These are phyloP conservation scores for Metopia argyrocephala DNA, from an alignment of 2,888 invertebrate species.

Conservation along the genomic window DNA sequence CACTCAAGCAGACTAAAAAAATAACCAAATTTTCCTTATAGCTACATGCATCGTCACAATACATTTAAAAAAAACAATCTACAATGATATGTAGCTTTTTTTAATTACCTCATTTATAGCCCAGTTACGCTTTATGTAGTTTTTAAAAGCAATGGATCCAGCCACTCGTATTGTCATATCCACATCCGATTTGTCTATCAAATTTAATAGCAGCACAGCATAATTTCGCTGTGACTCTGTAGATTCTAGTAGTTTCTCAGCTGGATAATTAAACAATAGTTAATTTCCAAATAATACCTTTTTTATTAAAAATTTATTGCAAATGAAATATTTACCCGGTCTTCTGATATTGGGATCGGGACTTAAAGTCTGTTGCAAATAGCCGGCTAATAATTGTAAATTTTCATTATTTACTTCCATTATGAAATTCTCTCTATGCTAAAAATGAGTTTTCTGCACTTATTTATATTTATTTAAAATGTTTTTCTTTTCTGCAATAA, in stretches of 20 bases:
- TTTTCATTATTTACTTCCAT: constrained; percentile 96
- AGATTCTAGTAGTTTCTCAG: constrained; percentile 94
- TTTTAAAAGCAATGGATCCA: constrained; percentile 97
- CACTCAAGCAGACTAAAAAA: too few species aligned
- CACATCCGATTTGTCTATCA: constrained; percentile 90
- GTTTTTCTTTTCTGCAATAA: neutral
- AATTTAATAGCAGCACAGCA: constrained; percentile 89
- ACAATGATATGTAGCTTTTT: neutral
- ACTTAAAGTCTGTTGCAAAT: constrained; percentile 92
- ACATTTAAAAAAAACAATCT: neutral
- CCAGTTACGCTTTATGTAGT: constrained; percentile 98
- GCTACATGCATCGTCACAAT: too few species aligned
- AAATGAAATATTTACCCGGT: constrained; percentile 83
- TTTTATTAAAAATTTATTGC: neutral
- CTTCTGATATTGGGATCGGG: constrained; percentile 89
- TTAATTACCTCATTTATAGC: constrained; percentile 83
- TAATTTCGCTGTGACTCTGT: constrained; percentile 95
- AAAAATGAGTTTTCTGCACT: neutral
- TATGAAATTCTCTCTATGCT: constrained; percentile 41
- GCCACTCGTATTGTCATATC: constrained; percentile 91
- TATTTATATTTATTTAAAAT: neutral
- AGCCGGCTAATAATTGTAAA: constrained; percentile 88
- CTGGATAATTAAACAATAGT: constrained; percentile 79
- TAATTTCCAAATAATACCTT: neutral
- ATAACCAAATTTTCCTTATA: too few species aligned